Evolutionary conservation across 1,140 invertebrate species (phyloP).

Genomic region (Aphaenogaster ashmeadi): DNA sequence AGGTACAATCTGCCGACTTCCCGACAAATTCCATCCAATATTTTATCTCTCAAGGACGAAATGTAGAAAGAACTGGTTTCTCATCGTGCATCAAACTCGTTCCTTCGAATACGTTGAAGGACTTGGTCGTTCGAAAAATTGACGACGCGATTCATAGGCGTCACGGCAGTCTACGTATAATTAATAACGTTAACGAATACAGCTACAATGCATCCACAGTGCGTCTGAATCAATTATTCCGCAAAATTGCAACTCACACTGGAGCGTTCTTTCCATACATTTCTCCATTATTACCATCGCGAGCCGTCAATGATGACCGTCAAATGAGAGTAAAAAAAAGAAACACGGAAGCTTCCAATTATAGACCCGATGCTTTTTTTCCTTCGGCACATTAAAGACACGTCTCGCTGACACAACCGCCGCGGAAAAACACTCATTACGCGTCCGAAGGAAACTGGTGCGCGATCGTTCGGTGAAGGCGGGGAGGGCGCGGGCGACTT

Average conservation of each 20-base stretch:
- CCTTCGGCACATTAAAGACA: constrained; percentile 6
- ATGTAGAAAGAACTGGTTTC: constrained; percentile 73
- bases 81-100: constrained; percentile 68
- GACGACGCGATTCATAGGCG: background rate
- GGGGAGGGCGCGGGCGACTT: constrained; percentile 1
- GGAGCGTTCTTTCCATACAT: too few relatives aligned
- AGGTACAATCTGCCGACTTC: constrained; percentile 14
- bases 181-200: constrained; percentile 25
- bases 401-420: constrained; percentile 11
- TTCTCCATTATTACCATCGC: background rate
- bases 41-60: constrained; percentile 44
- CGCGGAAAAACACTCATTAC: constrained; percentile 47
- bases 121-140: constrained; percentile 14
- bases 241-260: background rate
- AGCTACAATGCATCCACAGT: too few relatives aligned
- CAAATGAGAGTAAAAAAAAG: background rate
- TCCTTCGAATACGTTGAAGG: constrained; percentile 32
- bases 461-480: constrained; percentile 22
- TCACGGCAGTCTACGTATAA: background rate
- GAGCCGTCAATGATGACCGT: background rate
- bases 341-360: constrained; percentile 34
- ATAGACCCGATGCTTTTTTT: constrained; percentile 19
- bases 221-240: constrained; percentile 19
- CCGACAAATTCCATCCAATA: constrained; percentile 38
- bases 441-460: constrained; percentile 28